phyloP scores from a whole-genome alignment of 1,140 invertebrate genomes.

The Drosophila murphyi region DNA sequence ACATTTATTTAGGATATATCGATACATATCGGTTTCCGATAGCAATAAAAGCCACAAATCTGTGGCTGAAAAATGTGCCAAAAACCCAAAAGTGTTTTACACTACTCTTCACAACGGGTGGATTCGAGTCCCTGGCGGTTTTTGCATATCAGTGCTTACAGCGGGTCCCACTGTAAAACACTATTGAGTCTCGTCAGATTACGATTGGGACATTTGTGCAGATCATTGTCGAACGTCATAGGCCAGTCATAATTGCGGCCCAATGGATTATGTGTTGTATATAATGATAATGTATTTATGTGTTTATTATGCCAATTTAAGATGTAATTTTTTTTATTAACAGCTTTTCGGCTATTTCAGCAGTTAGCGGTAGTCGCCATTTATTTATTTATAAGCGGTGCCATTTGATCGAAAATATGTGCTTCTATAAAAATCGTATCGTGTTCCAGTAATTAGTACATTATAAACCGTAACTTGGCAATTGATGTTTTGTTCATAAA shows the following conservation, averaged over 20 bases:
- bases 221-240: conserved; percentile 29
- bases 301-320: background rate
- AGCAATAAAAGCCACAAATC: too few species aligned
- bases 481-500: too few species aligned
- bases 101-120: background rate
- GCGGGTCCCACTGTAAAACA: background rate
- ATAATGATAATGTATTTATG: background rate
- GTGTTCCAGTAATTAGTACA: background rate
- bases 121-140: background rate
- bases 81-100: too few species aligned
- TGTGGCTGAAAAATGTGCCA: too few species aligned
- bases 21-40: too few species aligned
- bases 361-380: conserved; percentile 4
- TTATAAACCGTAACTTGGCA: background rate
- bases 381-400: conserved; percentile 1
- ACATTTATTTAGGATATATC: too few species aligned
- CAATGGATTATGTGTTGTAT: conserved; percentile 5
- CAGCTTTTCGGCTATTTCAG: background rate
- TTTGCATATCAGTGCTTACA: conserved; percentile 14
- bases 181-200: conserved; percentile 34
- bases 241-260: conserved; percentile 7
- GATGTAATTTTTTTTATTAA: background rate
- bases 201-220: conserved; percentile 14
- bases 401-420: conserved; percentile 17
- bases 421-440: background rate